Percentiles rank a stretch among this genome's conserved stretches.
Conservation (phyloP, 2,888 invertebrate genomes). For the Nomada lathburiana region DNA sequence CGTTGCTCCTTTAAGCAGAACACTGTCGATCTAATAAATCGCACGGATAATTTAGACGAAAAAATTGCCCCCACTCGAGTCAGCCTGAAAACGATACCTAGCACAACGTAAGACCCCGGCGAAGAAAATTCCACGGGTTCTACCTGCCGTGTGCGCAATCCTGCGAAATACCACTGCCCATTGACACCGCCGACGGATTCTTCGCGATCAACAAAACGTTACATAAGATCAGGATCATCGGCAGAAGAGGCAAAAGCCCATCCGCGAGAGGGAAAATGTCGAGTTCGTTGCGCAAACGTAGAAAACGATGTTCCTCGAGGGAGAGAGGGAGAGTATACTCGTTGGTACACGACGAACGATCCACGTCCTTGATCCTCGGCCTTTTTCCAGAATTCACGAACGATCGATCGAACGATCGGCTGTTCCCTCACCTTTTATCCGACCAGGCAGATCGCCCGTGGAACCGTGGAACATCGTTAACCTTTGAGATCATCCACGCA, state of each 20-base stretch:
- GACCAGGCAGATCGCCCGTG: background rate
- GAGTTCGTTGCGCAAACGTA: conserved; percentile 15
- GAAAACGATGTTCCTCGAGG: background rate
- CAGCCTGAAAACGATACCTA: background rate
- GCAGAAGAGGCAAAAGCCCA: background rate
- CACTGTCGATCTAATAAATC: background rate
- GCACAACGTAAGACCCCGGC: background rate
- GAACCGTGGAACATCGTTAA: conserved; percentile 76
- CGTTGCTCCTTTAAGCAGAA: too few species aligned
- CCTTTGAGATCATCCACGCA: conserved; percentile 75
- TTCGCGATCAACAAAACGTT: conserved; percentile 16
- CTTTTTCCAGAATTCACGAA: conserved; percentile 50
- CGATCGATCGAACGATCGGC: conserved; percentile 32
- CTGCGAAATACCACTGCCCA: too few species aligned
- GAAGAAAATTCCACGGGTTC: background rate
- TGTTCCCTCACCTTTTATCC: conserved; percentile 51
- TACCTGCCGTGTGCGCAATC: background rate
- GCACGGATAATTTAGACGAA: background rate
- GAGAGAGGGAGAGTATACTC: background rate
- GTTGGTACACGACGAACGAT: background rate
- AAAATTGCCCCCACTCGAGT: background rate
- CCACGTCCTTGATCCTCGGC: conserved; percentile 47
- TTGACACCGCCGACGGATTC: background rate
- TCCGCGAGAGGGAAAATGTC: conserved; percentile 40
- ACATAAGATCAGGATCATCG: conserved; percentile 35